Base-by-base conservation (phyloP, 2,113 vertebrate genomes). In the Meleagris gallopavo region DNA sequence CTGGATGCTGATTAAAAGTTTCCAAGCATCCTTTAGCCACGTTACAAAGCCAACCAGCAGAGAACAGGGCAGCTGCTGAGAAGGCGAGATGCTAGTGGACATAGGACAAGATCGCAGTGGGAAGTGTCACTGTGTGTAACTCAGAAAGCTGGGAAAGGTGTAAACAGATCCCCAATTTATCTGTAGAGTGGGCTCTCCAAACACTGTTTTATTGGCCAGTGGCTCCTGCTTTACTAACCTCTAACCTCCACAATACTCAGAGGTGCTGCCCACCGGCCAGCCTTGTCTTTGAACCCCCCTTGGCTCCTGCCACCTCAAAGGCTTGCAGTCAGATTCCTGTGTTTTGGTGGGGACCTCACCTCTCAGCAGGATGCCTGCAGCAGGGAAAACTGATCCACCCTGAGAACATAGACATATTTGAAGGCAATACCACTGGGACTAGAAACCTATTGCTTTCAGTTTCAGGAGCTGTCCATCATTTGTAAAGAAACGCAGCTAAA, bases 171-270 rank as follows among this genome's bases (percentile, higher is more conserved):
- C 88, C 87, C 81, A 91, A 96, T 97, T 97, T 97, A 97, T 98
- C 95, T 97, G 95, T 95, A 30, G 84, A 90, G 90, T 95, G 95
- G 96, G 91, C 96, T 97, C 96, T 97, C 94, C 96, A 98, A 98
- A 97, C 98, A 98, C 83, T 58, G 74, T 97, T 98, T 98, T 98
- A 98, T 98, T 98, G 98, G 98, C 95, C 96, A 93, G 97, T 97
- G 98, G 98, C 98, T 98, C 98, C 98, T 98, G 98, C 98, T 98
- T 98, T 98, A 98, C 97, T 98, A 98, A 98, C 98, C 98, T 98
- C 96, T 98, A 96, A 98, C 98, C 98, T 90, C 75, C 24, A 16
- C 72, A 88, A 78, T 97, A 87, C 98, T 98, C 90, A 62, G 97
- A 97, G 97, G 97, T 98, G 94, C 94, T 96, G 93, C 96, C 96